Evolutionary conservation across 2,797 vertebrate species (phyloP), one percentile per base, ranked within the genome.

Genomic region (Neosalanx taihuensis): DNA sequence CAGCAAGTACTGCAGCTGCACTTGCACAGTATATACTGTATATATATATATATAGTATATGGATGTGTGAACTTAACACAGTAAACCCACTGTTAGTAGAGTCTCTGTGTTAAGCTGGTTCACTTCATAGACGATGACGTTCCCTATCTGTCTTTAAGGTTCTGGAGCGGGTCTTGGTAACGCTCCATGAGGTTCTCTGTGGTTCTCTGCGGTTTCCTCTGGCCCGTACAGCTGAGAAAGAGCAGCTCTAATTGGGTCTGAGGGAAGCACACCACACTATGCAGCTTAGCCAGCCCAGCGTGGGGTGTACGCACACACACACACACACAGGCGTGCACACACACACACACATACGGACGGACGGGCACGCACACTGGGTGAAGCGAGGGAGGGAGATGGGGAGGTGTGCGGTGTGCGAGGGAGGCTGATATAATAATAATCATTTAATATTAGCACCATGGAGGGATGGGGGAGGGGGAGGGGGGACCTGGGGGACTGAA

Each of bases 171-270:
- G 51, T 7, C 33, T 13, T 41, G 9, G 41, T 3, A 12, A 41
- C 41, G 41, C 41, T 56, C 17, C 51, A 9, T 2, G 6, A n/a
- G 51, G 51, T 56, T 17, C 51, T 56, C 6, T n/a, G 18, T 0
- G 51, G 51, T 56, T 53, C 49, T 53, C 49, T n/a, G 15, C 51
- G 6, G 51, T 53, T 17, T n/a, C 6, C 51, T 56, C 51, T 1
- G 41, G 41, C 17, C 51, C 51, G 15, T 56, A 71, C 75, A 78
- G 60, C 75, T 81, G 73, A 59, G 62, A 78, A 69, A 65, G 76
- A 77, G 73, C 61, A 41, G 70, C 65, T 41, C 76, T 80, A 75
- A 84, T 79, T 80, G 76, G 72, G 82, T 71, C 46, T 35, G 23
- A 65, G 72, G 73, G 70, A 82, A 69, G 49, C 46, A 67, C 72